A percentile compares a stretch with the other conserved stretches of the same genome.
These are phyloP conservation scores for Brenthis hecate DNA, from an alignment of 2,888 invertebrate species.

Conservation along the genomic window DNA sequence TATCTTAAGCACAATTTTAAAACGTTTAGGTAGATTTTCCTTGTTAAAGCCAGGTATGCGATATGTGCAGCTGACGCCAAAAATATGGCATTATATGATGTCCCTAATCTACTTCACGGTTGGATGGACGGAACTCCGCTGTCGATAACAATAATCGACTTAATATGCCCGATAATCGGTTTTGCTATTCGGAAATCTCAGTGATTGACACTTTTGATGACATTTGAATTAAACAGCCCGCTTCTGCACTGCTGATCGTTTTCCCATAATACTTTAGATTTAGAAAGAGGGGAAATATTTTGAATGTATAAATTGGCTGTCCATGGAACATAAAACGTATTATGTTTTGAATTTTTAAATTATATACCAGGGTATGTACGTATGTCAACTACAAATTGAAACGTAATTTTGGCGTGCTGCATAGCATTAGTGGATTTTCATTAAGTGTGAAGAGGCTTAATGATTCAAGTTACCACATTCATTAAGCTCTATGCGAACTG, in stretches of 20 bases:
- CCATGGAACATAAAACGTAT: not conserved
- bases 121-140: constrained; percentile 66
- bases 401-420: constrained; percentile 16
- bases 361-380: not conserved
- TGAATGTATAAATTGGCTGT: constrained; percentile 22
- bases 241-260: constrained; percentile 54
- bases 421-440: constrained; percentile 56
- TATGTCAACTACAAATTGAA: constrained; percentile 4
- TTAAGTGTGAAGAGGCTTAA: constrained; percentile 64
- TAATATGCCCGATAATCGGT: constrained; percentile 81
- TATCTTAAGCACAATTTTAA: constrained; percentile 46
- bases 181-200: constrained; percentile 79
- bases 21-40: constrained; percentile 55
- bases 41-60: constrained; percentile 58
- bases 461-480: constrained; percentile 71
- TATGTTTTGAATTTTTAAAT: not conserved
- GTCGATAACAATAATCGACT: constrained; percentile 81
- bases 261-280: constrained; percentile 48
- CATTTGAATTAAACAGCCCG: constrained; percentile 65
- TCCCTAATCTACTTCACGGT: constrained; percentile 81
- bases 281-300: constrained; percentile 38
- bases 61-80: constrained; percentile 79
- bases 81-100: constrained; percentile 79
- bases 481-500: constrained; percentile 65
- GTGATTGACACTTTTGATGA: constrained; percentile 80